These are phyloP conservation scores for Slavum lentiscoides DNA, from an alignment of 2,888 invertebrate genomes.

Conservation along the genomic window DNA sequence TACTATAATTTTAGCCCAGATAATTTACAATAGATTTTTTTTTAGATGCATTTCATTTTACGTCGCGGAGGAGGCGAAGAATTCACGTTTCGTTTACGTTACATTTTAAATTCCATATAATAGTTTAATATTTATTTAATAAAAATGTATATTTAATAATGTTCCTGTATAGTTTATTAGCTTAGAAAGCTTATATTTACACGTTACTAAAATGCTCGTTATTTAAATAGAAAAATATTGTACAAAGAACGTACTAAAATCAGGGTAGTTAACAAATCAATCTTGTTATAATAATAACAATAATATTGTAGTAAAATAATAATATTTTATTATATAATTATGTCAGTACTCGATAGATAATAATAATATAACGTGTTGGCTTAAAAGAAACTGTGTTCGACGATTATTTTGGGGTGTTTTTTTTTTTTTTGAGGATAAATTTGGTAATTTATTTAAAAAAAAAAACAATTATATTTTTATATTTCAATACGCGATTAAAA, in stretches of 20 bases:
- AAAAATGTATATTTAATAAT: slow-evolving; percentile 31
- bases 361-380: background rate
- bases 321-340: background rate
- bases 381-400: background rate
- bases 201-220: slow-evolving; percentile 41
- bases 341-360: too few relatives aligned
- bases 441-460: too few relatives aligned
- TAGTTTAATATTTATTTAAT: slow-evolving; percentile 21
- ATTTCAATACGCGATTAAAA: too few relatives aligned
- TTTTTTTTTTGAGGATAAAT: too few relatives aligned
- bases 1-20: background rate
- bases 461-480: too few relatives aligned
- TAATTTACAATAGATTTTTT: background rate
- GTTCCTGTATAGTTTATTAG: slow-evolving; percentile 48
- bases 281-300: background rate
- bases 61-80: too few relatives aligned
- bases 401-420: too few relatives aligned
- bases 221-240: slow-evolving; percentile 16
- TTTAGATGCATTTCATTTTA: too few relatives aligned
- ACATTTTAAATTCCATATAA: background rate
- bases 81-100: background rate
- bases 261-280: background rate
- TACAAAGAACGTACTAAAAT: slow-evolving; percentile 20
- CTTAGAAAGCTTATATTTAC: slow-evolving; percentile 46
- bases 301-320: slow-evolving; percentile 11